These are phyloP conservation scores for Drosophila meridiana DNA, from an alignment of 2,888 invertebrate species.

Conservation along the genomic window DNA sequence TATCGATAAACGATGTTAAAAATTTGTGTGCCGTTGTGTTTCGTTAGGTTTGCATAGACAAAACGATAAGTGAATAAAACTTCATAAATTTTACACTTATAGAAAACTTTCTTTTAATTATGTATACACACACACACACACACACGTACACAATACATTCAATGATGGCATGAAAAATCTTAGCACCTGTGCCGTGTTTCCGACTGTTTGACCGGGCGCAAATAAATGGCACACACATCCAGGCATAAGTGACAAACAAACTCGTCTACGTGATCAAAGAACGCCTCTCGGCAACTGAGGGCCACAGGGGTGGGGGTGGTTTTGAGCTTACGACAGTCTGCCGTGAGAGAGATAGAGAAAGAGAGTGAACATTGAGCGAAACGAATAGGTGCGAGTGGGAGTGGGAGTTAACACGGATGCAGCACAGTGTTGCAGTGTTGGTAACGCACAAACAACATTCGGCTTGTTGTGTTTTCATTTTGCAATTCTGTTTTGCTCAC, in stretches of 20 bases:
- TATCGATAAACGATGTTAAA: slow-evolving; percentile 3
- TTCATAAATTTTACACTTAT: neutral
- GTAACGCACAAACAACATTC: slow-evolving; percentile 27
- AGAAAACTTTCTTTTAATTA: slow-evolving; percentile 20
- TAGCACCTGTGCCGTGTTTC: slow-evolving; percentile 37
- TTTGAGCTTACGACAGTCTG: slow-evolving; percentile 36
- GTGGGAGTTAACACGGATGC: slow-evolving; percentile 48
- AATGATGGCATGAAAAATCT: slow-evolving; percentile 24
- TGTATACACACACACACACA: neutral
- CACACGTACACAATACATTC: no score
- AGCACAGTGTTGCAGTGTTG: slow-evolving; percentile 37
- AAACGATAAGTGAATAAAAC: neutral
- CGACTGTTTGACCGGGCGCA: slow-evolving; percentile 45
- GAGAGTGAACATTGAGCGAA: slow-evolving; percentile 5
- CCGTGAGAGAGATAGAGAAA: slow-evolving; percentile 14
- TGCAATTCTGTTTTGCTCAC: slow-evolving; percentile 35
- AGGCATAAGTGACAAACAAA: slow-evolving; percentile 42
- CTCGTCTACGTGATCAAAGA: slow-evolving; percentile 63
- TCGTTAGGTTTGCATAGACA: neutral
- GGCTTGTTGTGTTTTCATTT: slow-evolving; percentile 42
- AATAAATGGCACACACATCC: slow-evolving; percentile 45
- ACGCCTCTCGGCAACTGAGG: slow-evolving; percentile 34
- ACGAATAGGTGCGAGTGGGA: slow-evolving; percentile 6
- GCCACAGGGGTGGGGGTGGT: slow-evolving; percentile 34
- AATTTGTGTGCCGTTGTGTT: neutral